Base-by-base conservation (phyloP, 2,113 vertebrate species). In the Cnemophilus loriae region DNA sequence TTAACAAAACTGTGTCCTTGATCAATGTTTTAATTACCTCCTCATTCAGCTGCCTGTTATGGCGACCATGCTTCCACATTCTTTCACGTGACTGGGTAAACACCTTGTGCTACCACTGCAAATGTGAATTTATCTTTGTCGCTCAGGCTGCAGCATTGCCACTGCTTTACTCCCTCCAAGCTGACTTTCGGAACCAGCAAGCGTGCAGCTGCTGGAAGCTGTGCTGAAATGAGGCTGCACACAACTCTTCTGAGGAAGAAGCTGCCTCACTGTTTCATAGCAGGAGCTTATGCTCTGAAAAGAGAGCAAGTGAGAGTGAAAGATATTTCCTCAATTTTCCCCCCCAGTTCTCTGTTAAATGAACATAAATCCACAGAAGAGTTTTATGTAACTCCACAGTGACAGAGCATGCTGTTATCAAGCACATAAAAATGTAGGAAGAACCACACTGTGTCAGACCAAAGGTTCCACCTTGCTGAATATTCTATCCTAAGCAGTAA, bases 341-440 rank as follows among this genome's bases (percentile, higher is more conserved):
- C 46, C 32, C 13, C 6, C 17, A 37, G 64, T 70, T 88, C 59
- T 74, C 71, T 85, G 76, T 52, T 85, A 96, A 84, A 93, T 41
- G 87, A 84, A 78, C 65, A 91, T 60, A 93, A 94, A 94, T 87
- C 74, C 81, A 68, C 61, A 44, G 84, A 64, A 56, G 64, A 87
- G 60, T 71, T 93, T 82, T 44, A 37, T 93, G 87, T 84, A 89
- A 67, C 55, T 83, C 79, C 50, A 56, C 42, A 53, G 59, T 89
- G 63, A 49, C 52, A 94, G 64, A 83, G 60, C 53, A 57, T 85
- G 67, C 74, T 52, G 52, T 52, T 91, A 93, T 49, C 53, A 76
- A 44, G 49, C 75, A 53, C 37, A 69, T 52, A 71, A 89, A 93
- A 94, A 71, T 65, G 24, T 88, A 52, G 60, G 84, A 88, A 94